Evolutionary conservation across 2,113 vertebrate genomes (phyloP).

Genomic region (Pangasianodon gigas): DNA sequence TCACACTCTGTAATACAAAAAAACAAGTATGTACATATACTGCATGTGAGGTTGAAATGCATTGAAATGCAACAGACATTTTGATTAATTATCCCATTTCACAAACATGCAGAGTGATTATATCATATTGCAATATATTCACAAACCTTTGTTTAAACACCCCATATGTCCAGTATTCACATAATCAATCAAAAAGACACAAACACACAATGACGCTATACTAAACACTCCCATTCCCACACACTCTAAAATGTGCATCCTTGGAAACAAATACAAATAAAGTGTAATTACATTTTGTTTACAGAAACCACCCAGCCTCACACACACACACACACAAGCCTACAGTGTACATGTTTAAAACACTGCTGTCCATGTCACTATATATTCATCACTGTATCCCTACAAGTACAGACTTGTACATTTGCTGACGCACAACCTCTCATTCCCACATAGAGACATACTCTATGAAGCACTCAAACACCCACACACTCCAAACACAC

Average conservation of each 20-base stretch:
- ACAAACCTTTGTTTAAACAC: background rate
- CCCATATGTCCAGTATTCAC: slow-evolving; percentile 23
- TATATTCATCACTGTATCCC: background rate
- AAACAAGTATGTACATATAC: background rate
- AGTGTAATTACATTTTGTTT: background rate
- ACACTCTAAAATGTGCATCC: background rate
- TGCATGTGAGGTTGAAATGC: background rate
- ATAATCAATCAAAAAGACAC: slow-evolving; percentile 28
- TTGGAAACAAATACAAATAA: slow-evolving; percentile 30
- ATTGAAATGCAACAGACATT: background rate
- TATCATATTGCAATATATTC: slow-evolving; percentile 1
- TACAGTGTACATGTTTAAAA: background rate
- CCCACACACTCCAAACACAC: background rate
- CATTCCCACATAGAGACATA: slow-evolving; percentile 37
- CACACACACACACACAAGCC: background rate
- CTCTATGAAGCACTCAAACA: slow-evolving; percentile 25
- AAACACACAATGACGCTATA: slow-evolving; percentile 31
- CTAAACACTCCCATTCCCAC: slow-evolving; percentile 12
- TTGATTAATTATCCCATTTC: background rate
- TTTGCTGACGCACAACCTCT: slow-evolving; percentile 12
- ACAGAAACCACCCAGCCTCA: background rate
- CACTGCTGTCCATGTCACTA: background rate
- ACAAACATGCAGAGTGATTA: slow-evolving; percentile 14
- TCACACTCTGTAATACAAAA: too few species aligned
- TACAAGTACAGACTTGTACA: slow-evolving; percentile 16